These are phyloP conservation scores for Drosophila pseudoobscura DNA, from an alignment of 1,140 invertebrate genomes.

Conservation along the genomic window DNA sequence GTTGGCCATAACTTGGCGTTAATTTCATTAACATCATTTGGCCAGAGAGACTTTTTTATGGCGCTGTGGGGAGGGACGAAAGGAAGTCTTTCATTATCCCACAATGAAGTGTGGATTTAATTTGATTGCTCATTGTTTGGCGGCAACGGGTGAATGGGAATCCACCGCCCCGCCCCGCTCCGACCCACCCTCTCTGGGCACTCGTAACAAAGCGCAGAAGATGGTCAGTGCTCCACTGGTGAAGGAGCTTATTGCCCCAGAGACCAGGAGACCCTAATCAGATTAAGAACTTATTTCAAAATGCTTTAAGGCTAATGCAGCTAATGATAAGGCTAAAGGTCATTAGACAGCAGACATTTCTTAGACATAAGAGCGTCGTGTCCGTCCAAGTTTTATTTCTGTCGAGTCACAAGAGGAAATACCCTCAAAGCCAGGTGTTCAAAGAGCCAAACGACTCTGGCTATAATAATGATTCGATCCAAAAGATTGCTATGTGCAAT, in stretches of 20 bases:
- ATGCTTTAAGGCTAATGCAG: conserved; percentile 21
- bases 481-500: too few relatives aligned
- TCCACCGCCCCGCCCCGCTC: neutral
- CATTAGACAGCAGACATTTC: conserved; percentile 2
- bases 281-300: conserved; percentile 45
- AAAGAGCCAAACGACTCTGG: too few relatives aligned
- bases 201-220: conserved; percentile 18
- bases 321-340: neutral
- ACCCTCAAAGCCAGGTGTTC: too few relatives aligned
- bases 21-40: conserved; percentile 62
- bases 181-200: neutral
- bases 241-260: neutral
- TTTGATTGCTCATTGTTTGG: conserved; percentile 61
- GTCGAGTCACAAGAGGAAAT: too few relatives aligned
- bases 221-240: conserved; percentile 5
- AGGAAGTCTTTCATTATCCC: neutral
- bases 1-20: conserved; percentile 58
- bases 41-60: conserved; percentile 4
- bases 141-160: neutral
- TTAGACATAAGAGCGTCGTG: too few relatives aligned
- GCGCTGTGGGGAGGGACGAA: neutral
- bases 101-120: conserved; percentile 54
- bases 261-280: conserved; percentile 23
- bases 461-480: too few relatives aligned
- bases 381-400: too few relatives aligned